Conservation (phyloP, 2,113 vertebrate species). For the Lepus europaeus region DNA sequence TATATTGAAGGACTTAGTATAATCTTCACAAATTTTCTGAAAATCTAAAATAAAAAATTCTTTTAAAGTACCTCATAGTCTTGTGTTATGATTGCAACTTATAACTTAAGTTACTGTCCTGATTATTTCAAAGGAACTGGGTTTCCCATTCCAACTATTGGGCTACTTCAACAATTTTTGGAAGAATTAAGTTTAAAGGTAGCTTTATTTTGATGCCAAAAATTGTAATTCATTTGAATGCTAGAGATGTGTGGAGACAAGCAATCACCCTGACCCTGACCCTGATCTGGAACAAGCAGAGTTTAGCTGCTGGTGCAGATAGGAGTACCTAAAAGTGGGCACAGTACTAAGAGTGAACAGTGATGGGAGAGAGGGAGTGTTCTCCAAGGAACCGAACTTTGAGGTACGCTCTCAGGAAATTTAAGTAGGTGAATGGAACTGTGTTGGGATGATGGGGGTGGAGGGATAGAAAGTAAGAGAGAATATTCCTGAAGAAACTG, state of each 20-base stretch:
- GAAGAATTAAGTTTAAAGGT: no score
- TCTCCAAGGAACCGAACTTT: background rate
- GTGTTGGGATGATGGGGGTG: rapidly evolving
- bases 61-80: background rate
- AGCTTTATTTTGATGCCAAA: no score
- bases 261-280: background rate
- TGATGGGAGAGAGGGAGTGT: background rate
- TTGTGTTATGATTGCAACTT: background rate
- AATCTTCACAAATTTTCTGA: background rate
- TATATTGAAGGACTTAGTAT: background rate
- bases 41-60: background rate
- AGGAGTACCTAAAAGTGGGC: background rate
- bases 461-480: background rate
- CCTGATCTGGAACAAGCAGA: no score
- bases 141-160: background rate
- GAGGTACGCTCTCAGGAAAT: background rate
- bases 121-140: background rate
- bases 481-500: background rate
- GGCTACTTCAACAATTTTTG: no score
- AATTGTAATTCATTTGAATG: no score
- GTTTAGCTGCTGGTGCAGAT: background rate
- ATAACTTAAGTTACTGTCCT: background rate
- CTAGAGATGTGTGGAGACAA: background rate
- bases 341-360: background rate
- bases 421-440: background rate